These are phyloP conservation scores for Drosophila meridiana DNA, from an alignment of 2,888 invertebrate genomes.

Conservation along the genomic window DNA sequence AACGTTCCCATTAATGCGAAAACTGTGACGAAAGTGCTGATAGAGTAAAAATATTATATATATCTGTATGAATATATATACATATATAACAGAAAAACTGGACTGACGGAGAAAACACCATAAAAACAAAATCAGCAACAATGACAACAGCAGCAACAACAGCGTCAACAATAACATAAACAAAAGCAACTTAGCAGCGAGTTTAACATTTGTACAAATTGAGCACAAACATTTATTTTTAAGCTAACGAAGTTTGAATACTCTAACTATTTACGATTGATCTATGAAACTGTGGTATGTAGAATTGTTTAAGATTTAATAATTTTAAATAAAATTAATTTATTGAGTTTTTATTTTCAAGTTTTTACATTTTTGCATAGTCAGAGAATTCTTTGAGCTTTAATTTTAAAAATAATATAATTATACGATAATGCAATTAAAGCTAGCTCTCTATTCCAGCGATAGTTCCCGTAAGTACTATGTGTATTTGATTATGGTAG, in stretches of 20 bases:
- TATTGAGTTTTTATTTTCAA: background rate
- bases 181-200: constrained; percentile 14
- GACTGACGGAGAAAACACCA: constrained; percentile 37
- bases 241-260: background rate
- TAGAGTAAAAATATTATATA: constrained; percentile 53
- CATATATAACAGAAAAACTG: constrained; percentile 29
- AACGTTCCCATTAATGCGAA: constrained; percentile 63
- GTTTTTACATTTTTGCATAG: background rate
- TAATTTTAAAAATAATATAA: background rate
- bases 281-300: background rate
- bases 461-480: background rate
- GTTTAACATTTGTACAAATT: constrained; percentile 16
- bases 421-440: background rate
- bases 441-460: background rate
- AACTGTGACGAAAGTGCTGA: constrained; percentile 68
- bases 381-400: background rate
- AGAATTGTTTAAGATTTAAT: background rate
- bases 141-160: constrained; percentile 6
- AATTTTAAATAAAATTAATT: background rate
- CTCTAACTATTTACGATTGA: background rate
- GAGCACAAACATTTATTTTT: background rate
- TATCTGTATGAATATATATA: background rate
- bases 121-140: constrained; percentile 8
- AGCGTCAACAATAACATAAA: constrained; percentile 2
- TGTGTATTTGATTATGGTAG: background rate